Percentiles rank a stretch among this genome's conserved stretches.
phyloP scores from a whole-genome alignment of 2,888 invertebrate genomes.

The Ethmia dodecea region DNA sequence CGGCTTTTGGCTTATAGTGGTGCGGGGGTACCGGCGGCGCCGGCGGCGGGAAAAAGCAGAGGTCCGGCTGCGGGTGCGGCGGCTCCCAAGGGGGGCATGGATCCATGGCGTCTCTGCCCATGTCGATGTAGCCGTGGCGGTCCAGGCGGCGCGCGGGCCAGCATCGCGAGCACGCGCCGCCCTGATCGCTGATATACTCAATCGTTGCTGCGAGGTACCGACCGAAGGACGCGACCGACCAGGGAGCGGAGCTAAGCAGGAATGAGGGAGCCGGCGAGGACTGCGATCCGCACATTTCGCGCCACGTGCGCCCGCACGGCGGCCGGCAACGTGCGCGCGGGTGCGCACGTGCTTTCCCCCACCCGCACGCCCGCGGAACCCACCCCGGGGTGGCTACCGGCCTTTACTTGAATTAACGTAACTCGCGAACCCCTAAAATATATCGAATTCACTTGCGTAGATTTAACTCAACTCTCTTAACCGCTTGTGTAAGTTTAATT shows the following conservation, averaged over 20 bases:
- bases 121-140: slow-evolving; percentile 76
- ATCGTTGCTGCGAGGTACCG: slow-evolving; percentile 33
- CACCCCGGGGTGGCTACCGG: slow-evolving; percentile 6
- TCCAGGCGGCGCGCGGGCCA: slow-evolving; percentile 52
- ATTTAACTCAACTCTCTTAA: no score
- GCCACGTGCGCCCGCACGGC: slow-evolving; percentile 58
- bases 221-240: slow-evolving; percentile 50
- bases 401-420: no score
- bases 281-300: slow-evolving; percentile 41
- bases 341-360: slow-evolving; percentile 29
- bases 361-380: slow-evolving; percentile 12
- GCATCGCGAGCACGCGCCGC: slow-evolving; percentile 46
- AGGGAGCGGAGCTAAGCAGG: slow-evolving; percentile 59
- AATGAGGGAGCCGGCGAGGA: slow-evolving; percentile 49
- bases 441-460: no score
- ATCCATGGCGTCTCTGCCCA: slow-evolving; percentile 46
- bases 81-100: slow-evolving; percentile 23
- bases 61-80: slow-evolving; percentile 20
- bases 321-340: slow-evolving; percentile 42
- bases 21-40: slow-evolving; percentile 14
- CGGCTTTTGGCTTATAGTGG: no score
- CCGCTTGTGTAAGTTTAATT: no score
- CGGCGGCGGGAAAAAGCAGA: slow-evolving; percentile 28
- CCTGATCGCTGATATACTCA: slow-evolving; percentile 45
- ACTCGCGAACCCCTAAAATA: no score